These are phyloP conservation scores for Choloepus didactylus DNA, from an alignment of 2,797 vertebrate species.

Conservation along the genomic window DNA sequence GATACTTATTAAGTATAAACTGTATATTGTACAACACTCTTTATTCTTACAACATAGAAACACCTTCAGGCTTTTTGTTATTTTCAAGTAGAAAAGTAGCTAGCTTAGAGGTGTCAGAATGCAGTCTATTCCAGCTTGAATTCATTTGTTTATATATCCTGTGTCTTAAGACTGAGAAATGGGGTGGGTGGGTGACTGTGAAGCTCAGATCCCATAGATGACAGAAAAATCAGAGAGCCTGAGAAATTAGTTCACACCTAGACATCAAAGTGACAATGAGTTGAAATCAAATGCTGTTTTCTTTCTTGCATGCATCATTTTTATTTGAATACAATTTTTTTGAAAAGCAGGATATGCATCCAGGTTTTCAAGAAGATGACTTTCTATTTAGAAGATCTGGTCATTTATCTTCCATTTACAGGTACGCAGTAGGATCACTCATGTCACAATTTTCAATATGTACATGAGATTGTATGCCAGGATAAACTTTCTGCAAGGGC, in stretches of 20 bases:
- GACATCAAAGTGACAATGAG: background rate
- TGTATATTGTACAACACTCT: background rate
- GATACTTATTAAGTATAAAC: background rate
- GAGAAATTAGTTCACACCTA: background rate
- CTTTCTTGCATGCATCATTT: conserved; percentile 33
- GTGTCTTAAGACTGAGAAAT: background rate
- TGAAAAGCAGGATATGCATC: background rate
- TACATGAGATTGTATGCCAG: conserved; percentile 91
- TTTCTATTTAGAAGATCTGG: background rate
- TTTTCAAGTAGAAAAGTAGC: background rate
- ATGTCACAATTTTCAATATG: conserved; percentile 92
- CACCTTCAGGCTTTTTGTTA: background rate
- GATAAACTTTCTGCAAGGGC: conserved; percentile 90
- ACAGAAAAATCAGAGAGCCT: background rate
- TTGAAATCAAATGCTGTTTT: conserved; percentile 14
- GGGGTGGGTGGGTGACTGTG: background rate
- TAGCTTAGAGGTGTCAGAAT: conserved; percentile 39
- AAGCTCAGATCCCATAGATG: background rate
- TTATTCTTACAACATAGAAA: background rate
- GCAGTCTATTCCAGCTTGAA: background rate
- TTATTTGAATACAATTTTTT: conserved; percentile 23
- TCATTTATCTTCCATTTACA: conserved; percentile 59
- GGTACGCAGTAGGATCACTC: conserved; percentile 85
- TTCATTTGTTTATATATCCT: conserved; percentile 22
- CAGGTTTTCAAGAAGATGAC: background rate